phyloP scores from a whole-genome alignment of 2,888 invertebrate genomes.

The Acanthococcus lagerstroemiae region DNA sequence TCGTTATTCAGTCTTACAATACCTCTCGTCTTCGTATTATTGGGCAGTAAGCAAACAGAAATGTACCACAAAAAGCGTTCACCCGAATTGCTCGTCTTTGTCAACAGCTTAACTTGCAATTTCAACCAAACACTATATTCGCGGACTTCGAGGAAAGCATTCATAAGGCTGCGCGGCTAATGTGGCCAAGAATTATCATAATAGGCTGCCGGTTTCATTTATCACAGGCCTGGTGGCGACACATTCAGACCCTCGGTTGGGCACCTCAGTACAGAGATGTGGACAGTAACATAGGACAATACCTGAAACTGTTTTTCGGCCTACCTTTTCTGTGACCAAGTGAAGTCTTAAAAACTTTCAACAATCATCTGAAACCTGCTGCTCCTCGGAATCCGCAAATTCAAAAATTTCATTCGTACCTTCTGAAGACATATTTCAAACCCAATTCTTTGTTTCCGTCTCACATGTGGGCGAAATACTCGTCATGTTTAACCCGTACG shows the following conservation, averaged over 20 bases:
- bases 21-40: background rate
- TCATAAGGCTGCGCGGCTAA: background rate
- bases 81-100: background rate
- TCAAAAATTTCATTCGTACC: background rate
- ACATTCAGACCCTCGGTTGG: conserved; percentile 2
- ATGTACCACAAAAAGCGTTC: background rate
- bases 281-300: conserved; percentile 4
- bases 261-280: background rate
- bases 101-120: background rate
- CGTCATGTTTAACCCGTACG: too few species aligned
- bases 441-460: background rate
- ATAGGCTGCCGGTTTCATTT: background rate
- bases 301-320: conserved; percentile 10
- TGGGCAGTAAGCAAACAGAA: background rate
- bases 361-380: background rate
- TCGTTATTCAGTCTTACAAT: too few species aligned
- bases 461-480: too few species aligned
- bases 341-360: background rate
- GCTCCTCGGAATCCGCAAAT: background rate
- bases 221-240: background rate
- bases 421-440: too few species aligned
- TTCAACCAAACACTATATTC: background rate
- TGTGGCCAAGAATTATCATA: conserved; percentile 9
- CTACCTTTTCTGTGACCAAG: conserved; percentile 1
- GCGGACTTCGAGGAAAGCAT: conserved; percentile 14